These are phyloP conservation scores for Glaucidium brasilianum DNA, from an alignment of 2,113 vertebrate genomes.

Conservation along the genomic window DNA sequence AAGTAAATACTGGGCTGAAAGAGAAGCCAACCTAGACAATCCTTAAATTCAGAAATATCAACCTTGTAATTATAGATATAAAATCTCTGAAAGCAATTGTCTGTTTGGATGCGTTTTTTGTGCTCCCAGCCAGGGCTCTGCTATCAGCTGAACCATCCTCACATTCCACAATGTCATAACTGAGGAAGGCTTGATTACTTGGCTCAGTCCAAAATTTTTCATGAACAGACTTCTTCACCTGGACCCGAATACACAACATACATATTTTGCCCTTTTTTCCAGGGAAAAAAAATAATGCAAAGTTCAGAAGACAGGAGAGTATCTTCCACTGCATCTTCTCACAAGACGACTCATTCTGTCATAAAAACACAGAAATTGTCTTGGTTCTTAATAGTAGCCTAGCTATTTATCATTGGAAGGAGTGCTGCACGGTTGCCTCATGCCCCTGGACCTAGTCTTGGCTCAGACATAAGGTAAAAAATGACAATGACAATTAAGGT, in stretches of 20 bases:
- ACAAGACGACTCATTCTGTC: neutral
- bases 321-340: neutral
- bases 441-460: neutral
- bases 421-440: neutral
- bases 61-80: neutral
- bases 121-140: neutral
- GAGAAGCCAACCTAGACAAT: conserved; percentile 1
- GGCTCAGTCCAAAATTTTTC: neutral
- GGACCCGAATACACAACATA: neutral
- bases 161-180: neutral
- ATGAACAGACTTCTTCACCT: neutral
- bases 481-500: neutral
- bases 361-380: neutral
- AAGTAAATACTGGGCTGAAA: conserved; percentile 13
- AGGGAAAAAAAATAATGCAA: neutral
- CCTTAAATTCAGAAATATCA: neutral
- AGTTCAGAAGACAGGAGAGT: neutral
- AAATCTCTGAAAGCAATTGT: conserved; percentile 4
- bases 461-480: neutral
- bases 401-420: neutral
- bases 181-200: neutral
- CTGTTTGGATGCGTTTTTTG: neutral
- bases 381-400: neutral
- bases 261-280: neutral
- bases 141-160: conserved; percentile 5